Base-by-base conservation (phyloP, 2,888 invertebrate species). In the Macaria notata region DNA sequence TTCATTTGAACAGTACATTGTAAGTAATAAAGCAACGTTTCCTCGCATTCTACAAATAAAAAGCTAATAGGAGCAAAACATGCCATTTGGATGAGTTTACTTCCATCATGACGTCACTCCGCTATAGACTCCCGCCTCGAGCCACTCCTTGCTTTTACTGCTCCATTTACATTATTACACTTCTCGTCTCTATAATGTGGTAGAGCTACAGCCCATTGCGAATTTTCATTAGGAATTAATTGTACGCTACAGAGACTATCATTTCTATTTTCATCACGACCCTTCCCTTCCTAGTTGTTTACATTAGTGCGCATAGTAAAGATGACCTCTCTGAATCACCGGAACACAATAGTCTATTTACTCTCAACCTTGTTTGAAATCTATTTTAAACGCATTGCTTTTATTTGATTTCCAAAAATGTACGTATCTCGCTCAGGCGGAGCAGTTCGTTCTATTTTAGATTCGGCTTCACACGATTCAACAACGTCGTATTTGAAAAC, bases 391-490 rank as follows among this genome's bases (percentile, higher is more conserved):
- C 72, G 67, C 75, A 72, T 69, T 73, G 79, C 75, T 82, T 89
- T 86, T 84, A 88, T 87, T 88, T 84, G 87, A 86, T 85, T 86
- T 89, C 90, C 90, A 86, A 88, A 90, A 88, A 89, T 88, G 90
- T 89, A 88, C 83, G 76, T 87, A 86, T 86, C 86, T 83, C 77
- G 81, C 76, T 76, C 81, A 73, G 76, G 78, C 82, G 72, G 75
- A 78, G 84, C 83, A 70, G 79, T 79, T 68, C 72, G 69, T 73
- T 88, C 89, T 90, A 90, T 88, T 89, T 89, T 84, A 75, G 79
- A 79, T 66, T 70, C 70, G 58, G 67, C 69, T 79, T 71, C 70
- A 75, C 76, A 72, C 73, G 72, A 75, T 80, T 81, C 73, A 72
- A 83, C 69, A 88, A 84, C 79, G 83, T 78, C 78, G 72, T 82